A percentile compares a stretch with the other conserved stretches of the same genome.
Conservation (phyloP, 2,797 vertebrate species). For the Geotrypetes seraphini region DNA sequence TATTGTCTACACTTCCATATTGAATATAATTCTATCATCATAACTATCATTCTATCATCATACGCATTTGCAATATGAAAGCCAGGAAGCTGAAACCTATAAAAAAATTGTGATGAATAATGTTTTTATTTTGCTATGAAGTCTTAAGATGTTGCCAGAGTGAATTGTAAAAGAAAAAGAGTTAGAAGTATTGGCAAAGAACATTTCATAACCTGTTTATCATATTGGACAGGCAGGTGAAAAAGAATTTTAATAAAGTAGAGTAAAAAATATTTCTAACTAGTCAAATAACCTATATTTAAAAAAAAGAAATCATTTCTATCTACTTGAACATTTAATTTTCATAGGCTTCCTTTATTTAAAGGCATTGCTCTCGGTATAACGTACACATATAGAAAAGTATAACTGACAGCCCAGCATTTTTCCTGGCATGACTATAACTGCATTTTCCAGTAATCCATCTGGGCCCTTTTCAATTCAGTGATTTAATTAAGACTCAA, state of each 20-base stretch:
- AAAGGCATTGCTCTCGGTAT: constrained; percentile 47
- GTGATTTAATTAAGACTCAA: constrained; percentile 69
- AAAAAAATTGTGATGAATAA: no score
- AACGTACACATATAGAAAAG: constrained; percentile 47
- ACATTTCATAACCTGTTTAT: not conserved
- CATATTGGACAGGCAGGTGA: not conserved
- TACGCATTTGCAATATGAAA: no score
- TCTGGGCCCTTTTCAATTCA: constrained; percentile 65
- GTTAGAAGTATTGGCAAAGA: constrained; percentile 3
- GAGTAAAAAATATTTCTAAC: constrained; percentile 21
- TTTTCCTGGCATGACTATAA: constrained; percentile 56
- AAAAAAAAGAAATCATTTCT: constrained; percentile 64
- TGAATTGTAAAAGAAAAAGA: no score
- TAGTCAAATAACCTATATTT: constrained; percentile 49
- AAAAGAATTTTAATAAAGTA: constrained; percentile 19
- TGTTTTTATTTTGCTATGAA: no score
- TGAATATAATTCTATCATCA: no score
- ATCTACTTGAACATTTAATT: constrained; percentile 54
- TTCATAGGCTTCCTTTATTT: constrained; percentile 52
- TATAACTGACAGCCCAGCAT: constrained; percentile 42
- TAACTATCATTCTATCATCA: no score
- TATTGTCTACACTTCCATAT: no score
- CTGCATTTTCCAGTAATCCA: constrained; percentile 58
- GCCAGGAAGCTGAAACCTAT: no score
- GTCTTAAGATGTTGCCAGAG: no score